phyloP scores from a whole-genome alignment of 2,888 invertebrate species.

The Eustalomyia histrio region DNA sequence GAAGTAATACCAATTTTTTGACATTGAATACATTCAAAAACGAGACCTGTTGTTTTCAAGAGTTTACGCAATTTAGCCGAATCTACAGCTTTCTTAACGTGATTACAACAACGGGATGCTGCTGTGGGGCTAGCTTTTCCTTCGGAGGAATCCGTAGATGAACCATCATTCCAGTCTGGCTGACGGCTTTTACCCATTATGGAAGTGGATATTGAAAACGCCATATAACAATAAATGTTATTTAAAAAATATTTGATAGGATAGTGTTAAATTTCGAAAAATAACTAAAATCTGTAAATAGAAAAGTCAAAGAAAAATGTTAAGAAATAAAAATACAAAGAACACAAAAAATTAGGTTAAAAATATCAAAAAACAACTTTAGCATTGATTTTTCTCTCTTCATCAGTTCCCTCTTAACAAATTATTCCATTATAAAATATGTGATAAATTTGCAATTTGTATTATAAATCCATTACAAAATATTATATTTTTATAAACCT shows the following conservation, averaged over 20 bases:
- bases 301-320: background rate
- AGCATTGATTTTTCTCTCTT: conserved; percentile 12
- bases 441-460: background rate
- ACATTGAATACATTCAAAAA: conserved; percentile 82
- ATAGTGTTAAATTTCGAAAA: conserved; percentile 5
- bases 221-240: background rate
- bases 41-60: conserved; percentile 81
- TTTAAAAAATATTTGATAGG: background rate
- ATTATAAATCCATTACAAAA: no score
- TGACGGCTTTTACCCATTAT: conserved; percentile 83
- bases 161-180: conserved; percentile 84
- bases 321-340: background rate
- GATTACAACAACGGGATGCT: conserved; percentile 82
- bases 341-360: conserved; percentile 26
- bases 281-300: conserved; percentile 4
- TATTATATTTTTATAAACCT: no score
- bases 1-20: conserved; percentile 80
- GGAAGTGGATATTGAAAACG: conserved; percentile 16
- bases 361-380: background rate
- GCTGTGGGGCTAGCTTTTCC: conserved; percentile 81
- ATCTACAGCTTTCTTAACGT: conserved; percentile 86
- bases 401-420: background rate
- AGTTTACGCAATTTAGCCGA: conserved; percentile 82
- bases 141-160: conserved; percentile 86
- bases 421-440: background rate